Evolutionary conservation across 2,888 invertebrate genomes (phyloP), one percentile per base, ranked within the genome.

Genomic region (Amblyjoppa proteus): DNA sequence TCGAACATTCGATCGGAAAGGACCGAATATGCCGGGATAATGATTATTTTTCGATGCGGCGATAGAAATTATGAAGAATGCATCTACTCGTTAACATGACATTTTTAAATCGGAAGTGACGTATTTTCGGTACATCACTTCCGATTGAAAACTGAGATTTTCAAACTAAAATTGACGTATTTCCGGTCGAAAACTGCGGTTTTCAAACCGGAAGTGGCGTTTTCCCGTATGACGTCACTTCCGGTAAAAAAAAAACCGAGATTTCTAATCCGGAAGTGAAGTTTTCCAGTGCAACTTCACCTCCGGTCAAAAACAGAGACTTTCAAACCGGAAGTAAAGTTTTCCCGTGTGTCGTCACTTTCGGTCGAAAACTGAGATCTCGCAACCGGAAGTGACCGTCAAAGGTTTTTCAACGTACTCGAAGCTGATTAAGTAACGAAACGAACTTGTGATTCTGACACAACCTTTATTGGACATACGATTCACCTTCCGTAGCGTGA

Each of bases 401-500:
- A 31, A 34, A 34, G 11, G 64, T 5, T 34, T 49, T 4, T 64
- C 2, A 34, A 34, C 6, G n/a, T 6, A n/a, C 7, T 34, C 3
- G 16, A 1, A 34, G n/a, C 11, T 16, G 34, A 16, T 61, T n/a
- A 25, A 34, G 16, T 31, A 16, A 34, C 28, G 9, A 31, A 31
- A 5, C 5, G 25, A 61, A 28, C n/a, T 34, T 3, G 7, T 6
- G 64, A 64, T 4, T n/a, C 31, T 16, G 34, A 34, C 31, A 16
- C 64, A 31, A 64, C 16, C 4, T 34, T 34, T 34, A 34, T 58
- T 16, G 34, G 34, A 64, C 31, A 64, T n/a, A n/a, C 64, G 31
- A 64, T 64, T 64, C 64, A 34, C 5, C 64, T 64, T 34, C 34
- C 64, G 28, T 3, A 64, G n/a, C 64, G 31, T 6, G 34, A 68